Conservation (phyloP, 2,113 vertebrate genomes). For the Pachypanchax playfairii region DNA sequence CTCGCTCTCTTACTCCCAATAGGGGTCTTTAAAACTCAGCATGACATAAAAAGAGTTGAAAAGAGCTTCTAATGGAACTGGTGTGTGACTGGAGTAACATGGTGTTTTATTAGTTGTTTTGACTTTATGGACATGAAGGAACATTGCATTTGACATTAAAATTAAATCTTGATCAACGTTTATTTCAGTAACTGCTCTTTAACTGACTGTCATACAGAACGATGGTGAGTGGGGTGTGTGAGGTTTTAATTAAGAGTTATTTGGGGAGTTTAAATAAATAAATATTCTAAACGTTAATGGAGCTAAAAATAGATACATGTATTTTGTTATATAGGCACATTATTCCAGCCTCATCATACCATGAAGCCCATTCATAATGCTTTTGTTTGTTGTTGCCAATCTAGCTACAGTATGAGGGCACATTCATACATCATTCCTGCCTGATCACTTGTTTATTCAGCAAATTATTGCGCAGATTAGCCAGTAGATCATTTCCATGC, state of each 20-base stretch:
- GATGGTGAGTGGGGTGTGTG: background rate
- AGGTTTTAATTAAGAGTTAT: background rate
- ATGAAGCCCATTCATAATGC: background rate
- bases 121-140: background rate
- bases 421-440: background rate
- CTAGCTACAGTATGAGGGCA: background rate
- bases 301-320: background rate
- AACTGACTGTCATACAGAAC: background rate
- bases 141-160: background rate
- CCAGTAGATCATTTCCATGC: background rate
- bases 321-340: too few relatives aligned
- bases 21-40: constrained; percentile 42
- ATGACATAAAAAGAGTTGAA: constrained; percentile 29
- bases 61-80: constrained; percentile 31
- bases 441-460: background rate
- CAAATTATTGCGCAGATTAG: background rate
- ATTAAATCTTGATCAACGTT: too few relatives aligned
- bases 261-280: background rate
- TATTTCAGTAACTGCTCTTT: background rate
- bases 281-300: background rate
- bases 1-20: constrained; percentile 34
- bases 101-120: background rate
- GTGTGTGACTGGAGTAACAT: constrained; percentile 6
- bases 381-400: background rate
- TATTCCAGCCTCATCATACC: background rate